Conservation (phyloP, 2,113 vertebrate species). For the Dicerorhinus sumatrensis region DNA sequence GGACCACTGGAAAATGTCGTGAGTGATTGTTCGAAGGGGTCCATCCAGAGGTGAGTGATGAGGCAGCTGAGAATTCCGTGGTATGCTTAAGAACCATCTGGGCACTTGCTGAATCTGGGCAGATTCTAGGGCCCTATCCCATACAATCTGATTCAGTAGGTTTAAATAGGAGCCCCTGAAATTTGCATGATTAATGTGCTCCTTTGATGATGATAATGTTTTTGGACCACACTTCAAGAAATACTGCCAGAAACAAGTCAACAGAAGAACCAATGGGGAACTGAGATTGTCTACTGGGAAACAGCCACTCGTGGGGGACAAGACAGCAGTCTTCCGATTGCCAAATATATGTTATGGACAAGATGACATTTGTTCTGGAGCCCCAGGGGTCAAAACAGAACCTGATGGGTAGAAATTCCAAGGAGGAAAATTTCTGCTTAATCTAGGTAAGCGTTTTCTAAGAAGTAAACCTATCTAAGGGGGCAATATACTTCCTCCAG, state of each 20-base stretch:
- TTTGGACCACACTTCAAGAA: not conserved
- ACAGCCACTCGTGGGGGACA: not conserved
- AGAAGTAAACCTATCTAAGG: not conserved
- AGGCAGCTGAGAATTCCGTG: not conserved
- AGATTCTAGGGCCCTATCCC: not conserved
- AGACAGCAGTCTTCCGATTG: not conserved
- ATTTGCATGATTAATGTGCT: not conserved
- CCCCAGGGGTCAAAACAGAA: not conserved
- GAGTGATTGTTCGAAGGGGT: not conserved
- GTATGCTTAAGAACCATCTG: not conserved
- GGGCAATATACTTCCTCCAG: not conserved
- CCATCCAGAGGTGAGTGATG: not conserved
- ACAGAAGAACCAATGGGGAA: not conserved
- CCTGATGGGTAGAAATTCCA: not conserved
- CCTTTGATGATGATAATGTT: not conserved
- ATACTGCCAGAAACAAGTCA: not conserved
- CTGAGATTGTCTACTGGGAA: not conserved
- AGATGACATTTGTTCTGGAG: not conserved
- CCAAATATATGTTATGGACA: not conserved
- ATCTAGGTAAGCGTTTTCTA: not conserved
- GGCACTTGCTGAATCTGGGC: not conserved
- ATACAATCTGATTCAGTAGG: not conserved
- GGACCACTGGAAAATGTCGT: not conserved
- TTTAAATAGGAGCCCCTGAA: not conserved
- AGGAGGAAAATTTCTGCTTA: not conserved